A percentile compares a stretch with the other conserved stretches of the same genome.
Conservation (phyloP, 2,797 vertebrate genomes). For the Protonibea diacanthus region DNA sequence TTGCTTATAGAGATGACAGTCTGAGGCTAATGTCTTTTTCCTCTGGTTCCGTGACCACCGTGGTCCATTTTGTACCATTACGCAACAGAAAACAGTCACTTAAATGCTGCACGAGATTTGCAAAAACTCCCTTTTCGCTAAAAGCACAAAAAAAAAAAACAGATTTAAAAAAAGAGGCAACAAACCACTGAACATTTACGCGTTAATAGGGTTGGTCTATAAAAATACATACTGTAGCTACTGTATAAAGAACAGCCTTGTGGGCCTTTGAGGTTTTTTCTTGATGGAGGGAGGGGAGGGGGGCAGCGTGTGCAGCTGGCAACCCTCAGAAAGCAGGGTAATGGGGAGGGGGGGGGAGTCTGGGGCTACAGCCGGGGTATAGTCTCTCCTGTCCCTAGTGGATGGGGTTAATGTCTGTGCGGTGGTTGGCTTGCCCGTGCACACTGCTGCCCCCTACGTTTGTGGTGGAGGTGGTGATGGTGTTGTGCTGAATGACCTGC, state of each 20-base stretch:
- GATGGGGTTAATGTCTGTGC: constrained; percentile 98
- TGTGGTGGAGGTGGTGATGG: constrained; percentile 97
- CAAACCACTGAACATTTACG: constrained; percentile 66
- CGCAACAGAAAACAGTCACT: constrained; percentile 81
- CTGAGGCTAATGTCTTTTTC: constrained; percentile 49
- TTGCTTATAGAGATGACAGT: constrained; percentile 57
- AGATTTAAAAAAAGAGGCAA: constrained; percentile 82
- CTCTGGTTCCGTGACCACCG: constrained; percentile 44
- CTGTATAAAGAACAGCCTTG: constrained; percentile 84
- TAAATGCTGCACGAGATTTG: constrained; percentile 88
- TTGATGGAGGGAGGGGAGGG: constrained; percentile 70
- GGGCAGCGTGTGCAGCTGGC: constrained; percentile 64
- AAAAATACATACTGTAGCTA: constrained; percentile 85
- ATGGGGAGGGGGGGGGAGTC: neutral
- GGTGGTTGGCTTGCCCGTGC: constrained; percentile 94
- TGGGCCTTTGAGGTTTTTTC: constrained; percentile 87
- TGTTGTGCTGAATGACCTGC: constrained; percentile 99
- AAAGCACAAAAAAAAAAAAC: constrained; percentile 65
- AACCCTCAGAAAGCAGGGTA: constrained; percentile 62
- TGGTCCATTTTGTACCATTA: constrained; percentile 88
- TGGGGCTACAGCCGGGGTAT: constrained; percentile 34
- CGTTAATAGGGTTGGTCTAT: constrained; percentile 77
- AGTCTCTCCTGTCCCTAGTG: constrained; percentile 88
- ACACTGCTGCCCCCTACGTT: constrained; percentile 91
- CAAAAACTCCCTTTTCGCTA: constrained; percentile 87